Conservation (phyloP, 2,797 vertebrate genomes). For the Amblyopsis hoosieri region DNA sequence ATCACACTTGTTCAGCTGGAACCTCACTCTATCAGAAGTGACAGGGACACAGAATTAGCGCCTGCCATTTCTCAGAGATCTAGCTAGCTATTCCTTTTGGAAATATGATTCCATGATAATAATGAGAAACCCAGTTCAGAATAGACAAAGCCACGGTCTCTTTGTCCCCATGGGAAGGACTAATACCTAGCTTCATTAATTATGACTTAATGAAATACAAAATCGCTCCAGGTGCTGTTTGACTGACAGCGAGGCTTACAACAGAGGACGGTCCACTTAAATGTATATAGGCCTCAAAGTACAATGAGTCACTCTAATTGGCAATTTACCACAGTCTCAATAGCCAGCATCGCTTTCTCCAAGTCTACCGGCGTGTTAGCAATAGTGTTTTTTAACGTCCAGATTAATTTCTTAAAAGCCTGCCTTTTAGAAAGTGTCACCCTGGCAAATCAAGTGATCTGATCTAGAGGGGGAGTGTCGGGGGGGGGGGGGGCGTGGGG, state of each 20-base stretch:
- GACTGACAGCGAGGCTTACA: slow-evolving; percentile 64
- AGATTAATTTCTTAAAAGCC: slow-evolving; percentile 70
- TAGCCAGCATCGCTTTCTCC: slow-evolving; percentile 44
- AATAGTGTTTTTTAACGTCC: slow-evolving; percentile 51
- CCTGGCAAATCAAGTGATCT: slow-evolving; percentile 62
- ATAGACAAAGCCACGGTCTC: slow-evolving; percentile 31
- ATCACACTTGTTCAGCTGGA: not conserved
- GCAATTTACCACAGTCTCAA: slow-evolving; percentile 69
- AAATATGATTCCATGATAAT: slow-evolving; percentile 47
- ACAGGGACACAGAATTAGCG: slow-evolving; percentile 43
- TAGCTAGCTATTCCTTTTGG: slow-evolving; percentile 30
- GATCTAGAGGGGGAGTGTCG: slow-evolving; percentile 51
- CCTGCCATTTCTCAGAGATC: slow-evolving; percentile 34
- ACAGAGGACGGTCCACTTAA: slow-evolving; percentile 48
- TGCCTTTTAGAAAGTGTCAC: slow-evolving; percentile 42
- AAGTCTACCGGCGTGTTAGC: slow-evolving; percentile 49
- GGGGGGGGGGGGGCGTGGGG: not conserved
- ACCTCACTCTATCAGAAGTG: slow-evolving; percentile 31
- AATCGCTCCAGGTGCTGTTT: slow-evolving; percentile 63
- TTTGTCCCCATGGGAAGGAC: slow-evolving; percentile 38
- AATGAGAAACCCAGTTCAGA: slow-evolving; percentile 44
- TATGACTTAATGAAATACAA: slow-evolving; percentile 73
- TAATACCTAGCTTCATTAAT: slow-evolving; percentile 69
- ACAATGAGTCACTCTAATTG: slow-evolving; percentile 69
- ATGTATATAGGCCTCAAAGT: slow-evolving; percentile 47